Conservation (phyloP, 1,140 invertebrate genomes). For the Anoplolepis gracilipes region DNA sequence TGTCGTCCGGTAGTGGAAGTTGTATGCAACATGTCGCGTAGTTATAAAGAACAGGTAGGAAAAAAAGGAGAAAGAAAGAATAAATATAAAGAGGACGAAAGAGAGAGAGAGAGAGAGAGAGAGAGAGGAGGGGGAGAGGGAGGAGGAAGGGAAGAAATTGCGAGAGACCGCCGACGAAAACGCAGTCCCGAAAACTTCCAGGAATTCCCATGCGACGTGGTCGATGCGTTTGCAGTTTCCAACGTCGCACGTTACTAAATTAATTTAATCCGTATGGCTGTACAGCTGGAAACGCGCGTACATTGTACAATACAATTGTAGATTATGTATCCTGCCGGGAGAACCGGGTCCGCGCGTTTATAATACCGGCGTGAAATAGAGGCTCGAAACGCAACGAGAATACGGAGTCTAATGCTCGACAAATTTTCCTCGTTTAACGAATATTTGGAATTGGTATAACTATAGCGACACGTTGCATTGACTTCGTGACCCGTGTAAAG, state of each 20-base stretch:
- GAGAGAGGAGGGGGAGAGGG: no score
- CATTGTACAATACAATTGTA: conserved; percentile 53
- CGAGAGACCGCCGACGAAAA: conserved; percentile 31
- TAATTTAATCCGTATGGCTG: conserved; percentile 56
- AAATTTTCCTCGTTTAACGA: conserved; percentile 48
- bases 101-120: no score
- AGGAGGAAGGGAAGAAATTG: neutral
- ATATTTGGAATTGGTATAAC: neutral
- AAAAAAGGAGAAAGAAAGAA: neutral
- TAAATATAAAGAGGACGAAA: neutral
- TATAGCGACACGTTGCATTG: neutral
- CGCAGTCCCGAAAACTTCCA: conserved; percentile 42
- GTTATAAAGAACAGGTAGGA: conserved; percentile 53
- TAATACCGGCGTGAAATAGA: conserved; percentile 41
- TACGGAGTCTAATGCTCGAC: conserved; percentile 17
- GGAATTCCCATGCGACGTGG: conserved; percentile 39
- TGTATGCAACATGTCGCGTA: conserved; percentile 55
- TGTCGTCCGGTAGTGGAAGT: conserved; percentile 61
- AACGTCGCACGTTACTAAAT: conserved; percentile 56
- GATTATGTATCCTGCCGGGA: conserved; percentile 52
- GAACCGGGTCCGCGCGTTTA: conserved; percentile 28
- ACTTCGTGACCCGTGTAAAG: neutral
- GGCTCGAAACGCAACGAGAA: conserved; percentile 26
- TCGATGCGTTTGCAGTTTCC: conserved; percentile 51
- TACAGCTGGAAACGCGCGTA: conserved; percentile 42